Evolutionary conservation across 2,797 vertebrate species (phyloP).

Genomic region (Perdix hodgsoniae): DNA sequence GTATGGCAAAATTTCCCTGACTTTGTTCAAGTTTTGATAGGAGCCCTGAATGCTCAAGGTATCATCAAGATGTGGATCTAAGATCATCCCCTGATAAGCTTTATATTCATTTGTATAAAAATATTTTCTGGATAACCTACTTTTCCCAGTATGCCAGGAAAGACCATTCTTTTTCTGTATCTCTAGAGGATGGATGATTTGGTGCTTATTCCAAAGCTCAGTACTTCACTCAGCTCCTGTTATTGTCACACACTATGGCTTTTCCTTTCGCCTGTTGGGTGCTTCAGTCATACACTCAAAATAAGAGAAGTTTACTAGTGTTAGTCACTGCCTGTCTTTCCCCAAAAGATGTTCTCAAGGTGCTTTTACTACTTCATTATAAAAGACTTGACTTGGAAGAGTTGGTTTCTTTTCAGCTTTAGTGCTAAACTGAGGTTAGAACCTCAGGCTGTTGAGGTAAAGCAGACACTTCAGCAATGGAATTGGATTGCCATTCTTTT

Average conservation of each 20-base stretch:
- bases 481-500: neutral
- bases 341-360: too few relatives aligned
- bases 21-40: neutral
- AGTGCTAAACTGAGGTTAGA: neutral
- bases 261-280: neutral
- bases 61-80: neutral
- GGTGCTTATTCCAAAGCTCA: neutral
- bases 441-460: neutral
- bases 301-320: neutral
- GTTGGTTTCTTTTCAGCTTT: neutral
- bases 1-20: neutral
- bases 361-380: neutral
- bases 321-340: neutral
- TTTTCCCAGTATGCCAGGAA: neutral
- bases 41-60: neutral
- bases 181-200: neutral
- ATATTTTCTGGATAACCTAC: neutral
- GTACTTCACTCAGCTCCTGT: neutral
- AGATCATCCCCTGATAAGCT: neutral
- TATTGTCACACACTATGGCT: slow-evolving; percentile 3
- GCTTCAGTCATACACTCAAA: neutral
- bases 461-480: neutral
- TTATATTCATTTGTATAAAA: neutral
- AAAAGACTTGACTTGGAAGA: neutral
- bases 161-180: neutral